A percentile compares a stretch with the other conserved stretches of the same genome.
Evolutionary conservation across 2,888 invertebrate species (phyloP).

Genomic region (Sphaerophoria taeniata): DNA sequence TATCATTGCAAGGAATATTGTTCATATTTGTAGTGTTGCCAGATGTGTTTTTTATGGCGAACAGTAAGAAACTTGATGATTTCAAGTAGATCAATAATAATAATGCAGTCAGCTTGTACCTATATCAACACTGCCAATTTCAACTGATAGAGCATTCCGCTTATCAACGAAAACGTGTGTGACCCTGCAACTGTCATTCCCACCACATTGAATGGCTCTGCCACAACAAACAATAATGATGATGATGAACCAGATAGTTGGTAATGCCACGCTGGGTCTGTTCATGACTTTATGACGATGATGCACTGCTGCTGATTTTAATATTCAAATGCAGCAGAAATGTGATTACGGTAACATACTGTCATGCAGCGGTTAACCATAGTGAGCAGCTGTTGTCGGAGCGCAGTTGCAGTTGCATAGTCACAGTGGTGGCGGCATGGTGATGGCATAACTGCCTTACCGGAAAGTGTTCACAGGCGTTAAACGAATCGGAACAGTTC

Average conservation of each 20-base stretch:
- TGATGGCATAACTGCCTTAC: conserved; percentile 27
- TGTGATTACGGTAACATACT: conserved; percentile 36
- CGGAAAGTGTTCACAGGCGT: conserved; percentile 59
- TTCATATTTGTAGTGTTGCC: conserved; percentile 2
- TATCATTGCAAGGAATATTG: neutral
- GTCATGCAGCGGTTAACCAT: conserved; percentile 27
- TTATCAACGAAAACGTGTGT: conserved; percentile 48
- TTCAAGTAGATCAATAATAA: neutral
- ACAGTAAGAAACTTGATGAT: too few relatives aligned
- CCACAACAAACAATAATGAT: conserved; percentile 40
- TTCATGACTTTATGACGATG: neutral
- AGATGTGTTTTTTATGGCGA: too few relatives aligned
- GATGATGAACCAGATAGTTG: conserved; percentile 37
- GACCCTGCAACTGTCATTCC: conserved; percentile 30
- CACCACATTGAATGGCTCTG: conserved; percentile 10
- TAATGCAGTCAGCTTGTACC: neutral
- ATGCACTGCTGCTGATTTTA: conserved; percentile 27
- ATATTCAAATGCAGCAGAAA: conserved; percentile 52
- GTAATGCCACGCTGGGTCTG: neutral
- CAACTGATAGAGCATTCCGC: conserved; percentile 34
- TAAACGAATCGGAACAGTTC: conserved; percentile 69
- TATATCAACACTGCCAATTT: conserved; percentile 1
- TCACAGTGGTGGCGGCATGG: neutral
- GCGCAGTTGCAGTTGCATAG: neutral
- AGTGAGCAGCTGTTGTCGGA: neutral